Evolutionary conservation across 2,888 invertebrate genomes (phyloP).

Genomic region (Sphinx pinastri): DNA sequence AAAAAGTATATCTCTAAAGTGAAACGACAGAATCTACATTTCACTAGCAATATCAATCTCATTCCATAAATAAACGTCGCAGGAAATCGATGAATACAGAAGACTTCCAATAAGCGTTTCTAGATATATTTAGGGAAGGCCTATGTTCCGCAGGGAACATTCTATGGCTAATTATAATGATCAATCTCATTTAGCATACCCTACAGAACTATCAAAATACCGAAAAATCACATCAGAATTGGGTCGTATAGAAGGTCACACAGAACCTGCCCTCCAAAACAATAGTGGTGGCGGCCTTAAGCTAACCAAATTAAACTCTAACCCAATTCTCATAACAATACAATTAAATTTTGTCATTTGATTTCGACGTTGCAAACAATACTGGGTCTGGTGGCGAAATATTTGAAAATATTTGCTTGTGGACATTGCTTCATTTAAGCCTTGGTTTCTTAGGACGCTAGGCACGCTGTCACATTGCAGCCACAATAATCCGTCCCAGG

Average conservation of each 20-base stretch:
- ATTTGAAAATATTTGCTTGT: background rate
- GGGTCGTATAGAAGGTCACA: constrained; percentile 3
- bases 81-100: too few relatives aligned
- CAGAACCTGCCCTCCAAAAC: background rate
- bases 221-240: constrained; percentile 12
- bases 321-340: constrained; percentile 13
- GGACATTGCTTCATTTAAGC: background rate
- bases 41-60: too few relatives aligned
- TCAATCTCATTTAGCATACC: too few relatives aligned
- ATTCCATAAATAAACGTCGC: too few relatives aligned
- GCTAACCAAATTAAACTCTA: constrained; percentile 3
- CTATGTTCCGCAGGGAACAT: background rate
- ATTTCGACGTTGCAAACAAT: constrained; percentile 18
- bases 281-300: background rate
- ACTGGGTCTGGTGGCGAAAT: background rate
- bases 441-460: too few relatives aligned
- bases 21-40: too few relatives aligned
- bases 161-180: background rate
- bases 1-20: too few relatives aligned
- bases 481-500: too few relatives aligned
- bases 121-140: background rate
- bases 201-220: background rate
- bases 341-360: constrained; percentile 28
- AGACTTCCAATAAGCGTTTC: background rate
- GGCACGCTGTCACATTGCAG: too few relatives aligned